Conservation (phyloP, 2,888 invertebrate species). For the Thalpophila matura region DNA sequence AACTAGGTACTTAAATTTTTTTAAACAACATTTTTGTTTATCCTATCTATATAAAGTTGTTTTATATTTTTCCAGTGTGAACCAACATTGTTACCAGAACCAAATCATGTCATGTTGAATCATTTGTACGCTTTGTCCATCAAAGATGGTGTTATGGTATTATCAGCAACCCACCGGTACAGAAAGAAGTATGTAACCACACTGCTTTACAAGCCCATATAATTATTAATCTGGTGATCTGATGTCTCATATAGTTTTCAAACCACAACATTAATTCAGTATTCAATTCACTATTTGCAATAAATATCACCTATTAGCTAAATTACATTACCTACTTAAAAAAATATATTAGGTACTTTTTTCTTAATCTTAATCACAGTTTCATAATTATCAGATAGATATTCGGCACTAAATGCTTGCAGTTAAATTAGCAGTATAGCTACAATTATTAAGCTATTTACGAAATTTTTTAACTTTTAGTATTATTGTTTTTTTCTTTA, state of each 20-base stretch:
- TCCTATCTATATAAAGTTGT: constrained; percentile 4
- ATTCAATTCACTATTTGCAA: constrained; percentile 31
- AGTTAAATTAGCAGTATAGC: constrained; percentile 1
- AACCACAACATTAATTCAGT: constrained; percentile 44
- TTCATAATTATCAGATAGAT: constrained; percentile 13
- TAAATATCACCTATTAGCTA: constrained; percentile 12
- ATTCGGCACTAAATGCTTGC: constrained; percentile 25
- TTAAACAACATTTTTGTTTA: neutral
- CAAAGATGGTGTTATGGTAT: constrained; percentile 99
- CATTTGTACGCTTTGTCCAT: constrained; percentile 99
- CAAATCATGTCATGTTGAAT: constrained; percentile 99
- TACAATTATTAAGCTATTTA: constrained; percentile 20
- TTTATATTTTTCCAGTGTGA: constrained; percentile 94
- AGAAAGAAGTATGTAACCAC: constrained; percentile 99
- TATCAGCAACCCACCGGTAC: constrained; percentile 99
- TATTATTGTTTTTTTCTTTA: constrained; percentile 35
- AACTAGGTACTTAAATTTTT: constrained; percentile 3
- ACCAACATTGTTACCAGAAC: constrained; percentile 99
- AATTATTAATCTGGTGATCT: constrained; percentile 70
- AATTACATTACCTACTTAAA: constrained; percentile 17
- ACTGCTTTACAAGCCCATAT: constrained; percentile 99
- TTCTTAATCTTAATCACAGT: neutral
- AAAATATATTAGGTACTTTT: constrained; percentile 1
- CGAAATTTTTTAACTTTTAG: neutral
- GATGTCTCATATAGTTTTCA: constrained; percentile 29